Evolutionary conservation across 2,888 invertebrate species (phyloP).

Genomic region (Rutpela maculata): DNA sequence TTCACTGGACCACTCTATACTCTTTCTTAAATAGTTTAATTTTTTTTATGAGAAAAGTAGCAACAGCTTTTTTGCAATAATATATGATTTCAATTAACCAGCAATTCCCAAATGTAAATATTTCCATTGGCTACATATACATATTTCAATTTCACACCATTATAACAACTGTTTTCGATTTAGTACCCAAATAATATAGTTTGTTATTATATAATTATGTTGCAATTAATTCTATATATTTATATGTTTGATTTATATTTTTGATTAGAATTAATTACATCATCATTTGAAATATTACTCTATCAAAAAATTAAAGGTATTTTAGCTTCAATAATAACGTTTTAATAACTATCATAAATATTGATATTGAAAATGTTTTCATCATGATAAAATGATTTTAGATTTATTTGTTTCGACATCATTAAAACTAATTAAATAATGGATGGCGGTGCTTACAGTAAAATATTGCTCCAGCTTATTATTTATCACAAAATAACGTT

Average conservation of each 20-base stretch:
- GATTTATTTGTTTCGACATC: neutral
- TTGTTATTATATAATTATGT: constrained; percentile 18
- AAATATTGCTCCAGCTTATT: too few relatives aligned
- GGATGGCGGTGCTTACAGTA: too few relatives aligned
- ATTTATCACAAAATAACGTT: too few relatives aligned
- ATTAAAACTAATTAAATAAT: too few relatives aligned
- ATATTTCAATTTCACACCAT: neutral
- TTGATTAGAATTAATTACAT: constrained; percentile 9
- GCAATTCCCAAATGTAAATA: neutral
- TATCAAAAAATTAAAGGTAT: constrained; percentile 3
- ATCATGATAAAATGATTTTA: neutral
- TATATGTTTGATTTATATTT: constrained; percentile 3
- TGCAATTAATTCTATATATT: constrained; percentile 14
- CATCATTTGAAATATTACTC: neutral
- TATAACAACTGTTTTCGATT: neutral
- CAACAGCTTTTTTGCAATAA: neutral
- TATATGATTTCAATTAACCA: neutral
- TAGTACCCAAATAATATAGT: neutral
- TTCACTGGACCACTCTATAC: too few relatives aligned
- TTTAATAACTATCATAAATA: neutral
- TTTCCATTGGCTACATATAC: neutral
- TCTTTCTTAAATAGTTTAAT: too few relatives aligned
- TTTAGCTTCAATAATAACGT: neutral
- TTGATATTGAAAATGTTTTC: constrained; percentile 7
- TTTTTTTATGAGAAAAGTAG: too few relatives aligned